These are phyloP conservation scores for Agriopis aurantiaria DNA, from an alignment of 2,888 invertebrate genomes.

Conservation along the genomic window DNA sequence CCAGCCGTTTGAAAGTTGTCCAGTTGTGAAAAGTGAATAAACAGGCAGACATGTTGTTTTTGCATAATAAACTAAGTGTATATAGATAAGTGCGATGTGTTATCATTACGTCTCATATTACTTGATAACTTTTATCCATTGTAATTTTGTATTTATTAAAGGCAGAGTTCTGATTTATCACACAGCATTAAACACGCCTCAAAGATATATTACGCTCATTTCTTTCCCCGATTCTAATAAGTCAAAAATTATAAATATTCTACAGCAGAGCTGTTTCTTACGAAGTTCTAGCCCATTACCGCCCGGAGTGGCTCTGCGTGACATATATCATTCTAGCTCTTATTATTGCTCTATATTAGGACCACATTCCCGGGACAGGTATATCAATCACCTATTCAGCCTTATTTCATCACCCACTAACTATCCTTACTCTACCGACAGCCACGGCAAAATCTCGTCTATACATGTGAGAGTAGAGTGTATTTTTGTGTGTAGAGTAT, in stretches of 20 bases:
- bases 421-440: constrained; percentile 19
- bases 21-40: too few species aligned
- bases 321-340: constrained; percentile 10
- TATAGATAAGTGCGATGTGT: too few species aligned
- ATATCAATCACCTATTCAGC: constrained; percentile 56
- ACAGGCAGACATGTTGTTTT: too few species aligned
- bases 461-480: constrained; percentile 3
- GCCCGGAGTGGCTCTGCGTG: constrained; percentile 14
- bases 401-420: constrained; percentile 51
- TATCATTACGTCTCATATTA: too few species aligned
- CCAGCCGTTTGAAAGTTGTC: too few species aligned
- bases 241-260: constrained; percentile 7
- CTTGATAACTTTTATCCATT: too few species aligned
- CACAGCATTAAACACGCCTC: background rate
- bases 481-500: background rate
- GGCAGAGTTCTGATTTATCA: background rate
- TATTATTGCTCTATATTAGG: constrained; percentile 43
- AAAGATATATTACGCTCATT: constrained; percentile 10
- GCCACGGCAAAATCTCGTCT: background rate
- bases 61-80: too few species aligned
- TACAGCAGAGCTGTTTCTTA: constrained; percentile 6
- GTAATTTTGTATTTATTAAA: background rate
- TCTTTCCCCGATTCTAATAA: constrained; percentile 2
- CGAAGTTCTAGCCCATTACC: constrained; percentile 11
- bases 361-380: constrained; percentile 24